These are phyloP conservation scores for Drosophila infuscata DNA, from an alignment of 2,888 invertebrate genomes.

Conservation along the genomic window DNA sequence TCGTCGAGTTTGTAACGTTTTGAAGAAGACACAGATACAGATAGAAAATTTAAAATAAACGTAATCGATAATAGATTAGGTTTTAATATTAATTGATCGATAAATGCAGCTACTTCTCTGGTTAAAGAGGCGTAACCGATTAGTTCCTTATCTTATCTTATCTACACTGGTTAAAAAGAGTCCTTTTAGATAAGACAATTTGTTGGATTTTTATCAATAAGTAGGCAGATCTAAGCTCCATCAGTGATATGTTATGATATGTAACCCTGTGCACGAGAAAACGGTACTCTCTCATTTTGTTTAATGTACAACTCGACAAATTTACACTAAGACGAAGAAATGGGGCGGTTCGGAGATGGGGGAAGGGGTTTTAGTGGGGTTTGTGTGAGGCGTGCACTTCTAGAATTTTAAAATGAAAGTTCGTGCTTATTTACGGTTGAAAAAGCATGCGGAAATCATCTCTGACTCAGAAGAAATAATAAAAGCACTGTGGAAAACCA, in stretches of 20 bases:
- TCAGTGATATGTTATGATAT: too few relatives aligned
- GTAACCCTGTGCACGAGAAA: background rate
- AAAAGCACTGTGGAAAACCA: constrained; percentile 37
- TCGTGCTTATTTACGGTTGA: constrained; percentile 81
- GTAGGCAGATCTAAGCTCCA: background rate
- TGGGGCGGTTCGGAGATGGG: background rate
- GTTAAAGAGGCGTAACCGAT: background rate
- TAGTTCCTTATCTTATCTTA: too few relatives aligned
- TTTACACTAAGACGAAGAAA: constrained; percentile 44
- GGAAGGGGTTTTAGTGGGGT: constrained; percentile 6
- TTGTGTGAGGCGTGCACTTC: constrained; percentile 43
- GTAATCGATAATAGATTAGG: background rate
- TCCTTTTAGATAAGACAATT: background rate
- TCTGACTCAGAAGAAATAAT: constrained; percentile 34
- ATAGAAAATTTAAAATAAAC: too few relatives aligned
- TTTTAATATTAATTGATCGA: background rate
- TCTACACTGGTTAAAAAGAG: background rate
- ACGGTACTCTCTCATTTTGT: constrained; percentile 36
- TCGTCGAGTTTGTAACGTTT: background rate
- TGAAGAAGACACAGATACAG: background rate
- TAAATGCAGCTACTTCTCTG: background rate
- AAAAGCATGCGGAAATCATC: constrained; percentile 80
- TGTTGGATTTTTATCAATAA: background rate
- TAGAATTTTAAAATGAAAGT: constrained; percentile 80
- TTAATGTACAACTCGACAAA: constrained; percentile 56